phyloP scores from a whole-genome alignment of 2,797 vertebrate species.

The Danionella dracula region DNA sequence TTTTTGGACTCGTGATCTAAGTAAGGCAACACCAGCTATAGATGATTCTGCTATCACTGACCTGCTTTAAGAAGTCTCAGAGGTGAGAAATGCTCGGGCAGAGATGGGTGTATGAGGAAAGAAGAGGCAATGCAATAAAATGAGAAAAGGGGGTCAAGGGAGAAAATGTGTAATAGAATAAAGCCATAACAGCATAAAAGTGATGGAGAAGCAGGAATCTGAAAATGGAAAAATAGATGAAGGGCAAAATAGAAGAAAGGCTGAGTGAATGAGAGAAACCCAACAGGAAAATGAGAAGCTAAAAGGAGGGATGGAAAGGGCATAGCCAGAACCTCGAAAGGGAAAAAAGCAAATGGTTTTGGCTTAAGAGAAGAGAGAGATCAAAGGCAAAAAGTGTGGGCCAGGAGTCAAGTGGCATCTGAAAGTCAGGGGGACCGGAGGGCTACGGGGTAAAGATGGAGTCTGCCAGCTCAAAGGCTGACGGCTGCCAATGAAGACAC shows the following conservation, averaged over 20 bases:
- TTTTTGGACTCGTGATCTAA: conserved; percentile 19
- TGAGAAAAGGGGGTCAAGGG: conserved; percentile 34
- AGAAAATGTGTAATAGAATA: conserved; percentile 50
- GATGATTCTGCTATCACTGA: conserved; percentile 34
- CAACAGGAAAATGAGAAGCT: conserved; percentile 23
- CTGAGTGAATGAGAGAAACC: conserved; percentile 4
- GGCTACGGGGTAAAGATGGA: conserved; percentile 54
- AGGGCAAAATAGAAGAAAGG: conserved; percentile 34
- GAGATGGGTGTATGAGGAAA: conserved; percentile 17
- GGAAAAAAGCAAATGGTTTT: conserved; percentile 43
- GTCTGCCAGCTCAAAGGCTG: conserved; percentile 47
- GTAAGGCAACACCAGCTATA: conserved; percentile 24
- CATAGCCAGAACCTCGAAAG: conserved; percentile 26
- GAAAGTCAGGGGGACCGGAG: conserved; percentile 59
- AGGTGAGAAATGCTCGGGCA: conserved; percentile 14
- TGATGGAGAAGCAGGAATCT: conserved; percentile 44
- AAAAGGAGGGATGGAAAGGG: conserved; percentile 17
- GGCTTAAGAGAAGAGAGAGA: conserved; percentile 43
- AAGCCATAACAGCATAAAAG: conserved; percentile 43
- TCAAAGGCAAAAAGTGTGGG: conserved; percentile 41
- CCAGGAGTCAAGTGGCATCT: conserved; percentile 39
- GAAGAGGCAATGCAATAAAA: conserved; percentile 30
- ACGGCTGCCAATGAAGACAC: conserved; percentile 52
- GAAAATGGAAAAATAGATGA: conserved; percentile 40
- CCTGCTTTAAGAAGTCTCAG: conserved; percentile 32